phyloP scores from a whole-genome alignment of 2,113 vertebrate genomes.

The Bos taurus region DNA sequence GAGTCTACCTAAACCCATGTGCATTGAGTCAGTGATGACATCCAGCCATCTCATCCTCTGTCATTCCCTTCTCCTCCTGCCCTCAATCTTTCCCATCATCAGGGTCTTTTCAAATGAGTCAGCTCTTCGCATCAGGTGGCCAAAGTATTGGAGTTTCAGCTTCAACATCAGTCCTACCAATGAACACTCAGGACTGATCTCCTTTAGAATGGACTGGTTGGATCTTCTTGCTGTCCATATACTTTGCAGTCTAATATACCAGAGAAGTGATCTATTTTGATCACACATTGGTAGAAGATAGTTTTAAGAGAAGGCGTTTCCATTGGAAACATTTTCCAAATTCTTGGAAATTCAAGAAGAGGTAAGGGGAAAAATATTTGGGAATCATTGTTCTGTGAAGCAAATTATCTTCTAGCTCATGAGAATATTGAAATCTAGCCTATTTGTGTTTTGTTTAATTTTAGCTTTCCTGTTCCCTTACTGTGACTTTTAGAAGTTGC shows the following conservation, averaged over 20 bases:
- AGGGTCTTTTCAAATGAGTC: not conserved
- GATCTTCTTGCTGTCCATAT: not conserved
- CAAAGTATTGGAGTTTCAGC: not conserved
- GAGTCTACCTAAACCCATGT: not conserved
- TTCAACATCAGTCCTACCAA: not conserved
- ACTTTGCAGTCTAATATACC: not conserved
- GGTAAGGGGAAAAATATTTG: not conserved
- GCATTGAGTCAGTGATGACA: not conserved
- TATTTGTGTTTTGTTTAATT: conserved; percentile 22
- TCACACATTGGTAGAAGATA: not conserved
- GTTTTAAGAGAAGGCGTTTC: not conserved
- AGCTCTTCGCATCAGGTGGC: not conserved
- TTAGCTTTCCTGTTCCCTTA: conserved; percentile 18
- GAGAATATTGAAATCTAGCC: not conserved
- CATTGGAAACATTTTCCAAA: not conserved
- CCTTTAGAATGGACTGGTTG: not conserved
- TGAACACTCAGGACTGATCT: not conserved
- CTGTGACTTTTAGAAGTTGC: not conserved
- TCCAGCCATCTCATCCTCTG: not conserved
- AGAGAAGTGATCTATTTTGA: not conserved
- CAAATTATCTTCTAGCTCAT: not conserved
- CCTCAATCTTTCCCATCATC: not conserved
- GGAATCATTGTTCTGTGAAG: not conserved
- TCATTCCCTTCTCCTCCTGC: not conserved
- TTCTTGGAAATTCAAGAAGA: not conserved